Evolutionary conservation across 2,888 invertebrate genomes (phyloP).

Genomic region (Eupithecia subfuscata): DNA sequence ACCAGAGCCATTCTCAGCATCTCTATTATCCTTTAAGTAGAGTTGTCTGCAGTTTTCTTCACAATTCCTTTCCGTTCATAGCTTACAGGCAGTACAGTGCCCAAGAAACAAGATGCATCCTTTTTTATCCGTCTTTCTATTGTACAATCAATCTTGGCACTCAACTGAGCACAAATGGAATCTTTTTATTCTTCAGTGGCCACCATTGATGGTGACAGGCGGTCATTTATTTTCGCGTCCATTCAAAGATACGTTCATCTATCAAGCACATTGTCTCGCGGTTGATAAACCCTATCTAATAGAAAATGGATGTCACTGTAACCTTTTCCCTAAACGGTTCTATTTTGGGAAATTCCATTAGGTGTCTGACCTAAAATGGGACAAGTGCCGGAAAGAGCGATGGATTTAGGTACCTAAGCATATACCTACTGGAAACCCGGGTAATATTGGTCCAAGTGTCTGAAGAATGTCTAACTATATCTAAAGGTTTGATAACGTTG

Average conservation of each 20-base stretch:
- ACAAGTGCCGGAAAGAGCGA: slow-evolving; percentile 3
- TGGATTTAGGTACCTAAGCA: neutral
- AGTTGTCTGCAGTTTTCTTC: neutral
- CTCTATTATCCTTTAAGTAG: neutral
- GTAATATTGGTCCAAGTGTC: neutral
- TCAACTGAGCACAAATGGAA: slow-evolving; percentile 35
- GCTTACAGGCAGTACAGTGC: slow-evolving; percentile 5
- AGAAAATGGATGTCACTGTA: slow-evolving; percentile 31
- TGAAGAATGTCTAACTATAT: neutral
- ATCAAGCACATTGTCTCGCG: slow-evolving; percentile 33
- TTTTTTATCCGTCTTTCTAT: slow-evolving; percentile 17
- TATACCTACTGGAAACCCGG: neutral
- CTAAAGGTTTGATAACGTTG: too few species aligned
- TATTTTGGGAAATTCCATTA: slow-evolving; percentile 13
- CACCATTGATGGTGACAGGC: slow-evolving; percentile 30
- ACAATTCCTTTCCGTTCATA: slow-evolving; percentile 12
- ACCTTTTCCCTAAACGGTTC: slow-evolving; percentile 24
- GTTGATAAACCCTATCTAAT: slow-evolving; percentile 36
- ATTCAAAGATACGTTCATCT: slow-evolving; percentile 36
- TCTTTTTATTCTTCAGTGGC: slow-evolving; percentile 35
- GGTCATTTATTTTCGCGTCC: slow-evolving; percentile 33
- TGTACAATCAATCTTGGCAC: slow-evolving; percentile 33
- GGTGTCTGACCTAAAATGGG: neutral
- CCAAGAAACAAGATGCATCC: slow-evolving; percentile 13
- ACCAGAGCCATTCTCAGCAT: neutral